Base-by-base conservation (phyloP, 2,797 vertebrate genomes). In the Enteromius paludinosus region DNA sequence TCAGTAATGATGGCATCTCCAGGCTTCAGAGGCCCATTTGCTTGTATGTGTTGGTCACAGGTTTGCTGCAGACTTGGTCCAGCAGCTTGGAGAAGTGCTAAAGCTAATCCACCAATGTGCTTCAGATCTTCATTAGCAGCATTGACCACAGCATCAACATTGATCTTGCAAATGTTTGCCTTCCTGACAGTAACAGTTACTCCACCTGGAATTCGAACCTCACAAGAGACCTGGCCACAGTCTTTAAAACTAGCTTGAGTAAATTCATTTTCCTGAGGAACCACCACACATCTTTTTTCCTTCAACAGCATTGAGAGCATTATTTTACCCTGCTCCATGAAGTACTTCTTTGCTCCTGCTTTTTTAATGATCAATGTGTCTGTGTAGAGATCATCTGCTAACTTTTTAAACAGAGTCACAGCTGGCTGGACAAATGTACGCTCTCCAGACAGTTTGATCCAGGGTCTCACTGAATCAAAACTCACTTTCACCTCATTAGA, bases 261-360 rank as follows among this genome's bases (percentile, higher is more conserved):
- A 30, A n/a, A 38, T 0, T 88, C 81, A 15, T 84, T 43, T 23
- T 94, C 91, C 83, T 91, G 87, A 15, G 97, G 86, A 28, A 93
- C 66, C 64, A 97, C 90, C 54, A 93, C 86, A 86, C 96, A 97
- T n/a, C 30, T 38, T 3, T 90, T 89, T 0, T 89, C 90, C 1
- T 62, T 78, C 81, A 91, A 92, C 33, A 92, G 82, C 17, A 94
- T 68, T 1, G 70, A 41, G 65, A 93, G 52, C n/a, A 86, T 90
- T 0, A 83, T 0, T 4, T 68, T 56, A 49, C 90, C 88, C 47
- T 92, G 91, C 1, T 90, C 88, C 78, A 49, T 86, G 83, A 97
- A 98, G 78, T 93, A 92, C 54, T 94, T 93, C 82, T 91, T 95
- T n/a, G 93, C 93, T 68, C 96, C 96, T 0, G 97, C 96, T 62